Conservation (phyloP, 2,113 vertebrate genomes). For the Hydrochoerus hydrochaeris region DNA sequence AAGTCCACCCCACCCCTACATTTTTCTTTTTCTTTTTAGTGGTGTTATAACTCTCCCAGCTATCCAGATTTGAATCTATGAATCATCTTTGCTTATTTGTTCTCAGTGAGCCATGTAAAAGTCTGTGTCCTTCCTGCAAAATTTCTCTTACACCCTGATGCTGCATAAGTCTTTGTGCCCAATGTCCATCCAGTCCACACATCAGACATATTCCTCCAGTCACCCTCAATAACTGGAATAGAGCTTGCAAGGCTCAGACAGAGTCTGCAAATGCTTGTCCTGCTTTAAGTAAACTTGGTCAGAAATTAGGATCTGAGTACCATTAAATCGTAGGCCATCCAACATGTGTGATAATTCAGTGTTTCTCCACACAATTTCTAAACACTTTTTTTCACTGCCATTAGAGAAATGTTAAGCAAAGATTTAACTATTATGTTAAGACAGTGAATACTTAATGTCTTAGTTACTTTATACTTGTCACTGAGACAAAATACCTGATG, state of each 20-base stretch:
- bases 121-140: not conserved
- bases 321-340: not conserved
- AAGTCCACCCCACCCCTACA: not conserved
- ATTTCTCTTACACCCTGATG: not conserved
- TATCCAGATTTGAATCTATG: conserved; percentile 5
- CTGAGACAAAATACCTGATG: no score
- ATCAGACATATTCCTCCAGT: not conserved
- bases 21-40: conserved; percentile 15
- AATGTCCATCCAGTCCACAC: not conserved
- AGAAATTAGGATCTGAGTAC: not conserved
- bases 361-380: conserved; percentile 7
- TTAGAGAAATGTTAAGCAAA: not conserved
- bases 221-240: not conserved
- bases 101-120: not conserved
- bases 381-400: not conserved
- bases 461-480: no score
- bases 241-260: not conserved
- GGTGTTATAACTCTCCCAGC: not conserved
- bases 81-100: conserved; percentile 26
- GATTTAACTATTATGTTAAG: not conserved
- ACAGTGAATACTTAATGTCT: not conserved
- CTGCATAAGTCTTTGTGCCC: not conserved
- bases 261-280: not conserved
- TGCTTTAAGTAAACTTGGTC: not conserved
- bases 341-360: not conserved